phyloP scores from a whole-genome alignment of 2,888 invertebrate species.

The Anticlea derivata region DNA sequence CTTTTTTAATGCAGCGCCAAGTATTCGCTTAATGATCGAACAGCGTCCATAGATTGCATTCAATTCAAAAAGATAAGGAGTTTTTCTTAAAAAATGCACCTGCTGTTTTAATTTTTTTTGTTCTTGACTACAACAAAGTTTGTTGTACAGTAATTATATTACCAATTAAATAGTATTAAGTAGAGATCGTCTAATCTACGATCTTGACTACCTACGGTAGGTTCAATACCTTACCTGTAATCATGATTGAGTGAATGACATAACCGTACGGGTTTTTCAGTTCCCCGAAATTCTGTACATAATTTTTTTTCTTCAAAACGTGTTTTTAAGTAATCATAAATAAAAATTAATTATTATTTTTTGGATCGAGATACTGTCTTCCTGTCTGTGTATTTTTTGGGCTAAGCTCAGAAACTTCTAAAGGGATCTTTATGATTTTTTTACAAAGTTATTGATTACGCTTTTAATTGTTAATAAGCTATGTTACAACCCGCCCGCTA shows the following conservation, averaged over 20 bases:
- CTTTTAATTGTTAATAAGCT: too few relatives aligned
- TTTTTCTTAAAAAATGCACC: conserved; percentile 21
- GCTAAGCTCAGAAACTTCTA: too few relatives aligned
- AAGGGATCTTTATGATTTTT: too few relatives aligned
- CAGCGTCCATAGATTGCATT: conserved; percentile 58
- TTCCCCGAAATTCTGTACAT: too few relatives aligned
- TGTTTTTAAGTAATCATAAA: too few relatives aligned
- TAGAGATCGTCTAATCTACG: too few relatives aligned
- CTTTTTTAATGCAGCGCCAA: conserved; percentile 64
- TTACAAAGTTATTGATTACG: too few relatives aligned
- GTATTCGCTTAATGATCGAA: conserved; percentile 69
- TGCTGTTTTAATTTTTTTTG: conserved; percentile 3
- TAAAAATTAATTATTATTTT: too few relatives aligned
- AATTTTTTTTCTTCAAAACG: too few relatives aligned
- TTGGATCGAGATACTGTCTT: too few relatives aligned
- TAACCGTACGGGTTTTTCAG: background rate
- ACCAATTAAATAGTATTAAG: background rate
- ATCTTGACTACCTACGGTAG: background rate
- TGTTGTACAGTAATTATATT: background rate
- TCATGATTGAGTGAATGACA: background rate
- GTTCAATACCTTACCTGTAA: background rate
- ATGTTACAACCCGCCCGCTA: too few relatives aligned
- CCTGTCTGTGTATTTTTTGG: too few relatives aligned
- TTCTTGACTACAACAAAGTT: background rate
- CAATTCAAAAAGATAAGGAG: conserved; percentile 47